A percentile compares a stretch with the other conserved stretches of the same genome.
Evolutionary conservation across 2,113 vertebrate species (phyloP).

Genomic region (Micromys minutus): DNA sequence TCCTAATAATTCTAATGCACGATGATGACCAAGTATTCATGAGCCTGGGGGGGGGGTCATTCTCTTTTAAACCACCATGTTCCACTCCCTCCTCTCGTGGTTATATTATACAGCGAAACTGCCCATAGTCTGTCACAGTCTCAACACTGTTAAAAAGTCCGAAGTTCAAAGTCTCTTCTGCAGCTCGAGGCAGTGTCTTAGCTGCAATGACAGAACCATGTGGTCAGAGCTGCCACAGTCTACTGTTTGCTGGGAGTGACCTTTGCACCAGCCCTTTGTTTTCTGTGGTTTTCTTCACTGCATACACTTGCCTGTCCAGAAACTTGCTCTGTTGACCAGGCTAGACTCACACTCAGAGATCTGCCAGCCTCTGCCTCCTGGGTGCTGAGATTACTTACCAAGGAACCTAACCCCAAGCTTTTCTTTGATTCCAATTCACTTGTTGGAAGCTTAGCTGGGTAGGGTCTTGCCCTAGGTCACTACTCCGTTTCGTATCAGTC

Average conservation of each 20-base stretch:
- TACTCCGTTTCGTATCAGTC: background rate
- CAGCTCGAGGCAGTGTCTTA: background rate
- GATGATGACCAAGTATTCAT: background rate
- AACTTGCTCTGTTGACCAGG: background rate
- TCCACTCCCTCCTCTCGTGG: background rate
- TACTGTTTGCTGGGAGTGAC: background rate
- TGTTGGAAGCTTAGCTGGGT: background rate
- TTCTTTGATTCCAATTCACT: background rate
- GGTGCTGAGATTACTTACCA: background rate
- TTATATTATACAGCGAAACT: background rate
- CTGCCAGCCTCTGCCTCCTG: background rate
- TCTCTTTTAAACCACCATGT: background rate
- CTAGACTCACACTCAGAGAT: background rate
- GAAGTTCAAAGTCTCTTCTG: too few relatives aligned
- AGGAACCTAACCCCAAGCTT: background rate
- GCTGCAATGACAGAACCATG: background rate
- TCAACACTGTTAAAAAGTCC: background rate
- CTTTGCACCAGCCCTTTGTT: background rate
- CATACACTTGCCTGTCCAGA: background rate
- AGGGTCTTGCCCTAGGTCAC: background rate
- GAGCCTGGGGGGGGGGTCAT: background rate
- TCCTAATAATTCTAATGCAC: background rate
- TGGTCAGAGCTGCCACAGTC: background rate
- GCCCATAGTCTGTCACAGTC: background rate
- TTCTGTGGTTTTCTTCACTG: background rate